Evolutionary conservation across 2,797 vertebrate species (phyloP).

Genomic region (Girardinus metallicus): DNA sequence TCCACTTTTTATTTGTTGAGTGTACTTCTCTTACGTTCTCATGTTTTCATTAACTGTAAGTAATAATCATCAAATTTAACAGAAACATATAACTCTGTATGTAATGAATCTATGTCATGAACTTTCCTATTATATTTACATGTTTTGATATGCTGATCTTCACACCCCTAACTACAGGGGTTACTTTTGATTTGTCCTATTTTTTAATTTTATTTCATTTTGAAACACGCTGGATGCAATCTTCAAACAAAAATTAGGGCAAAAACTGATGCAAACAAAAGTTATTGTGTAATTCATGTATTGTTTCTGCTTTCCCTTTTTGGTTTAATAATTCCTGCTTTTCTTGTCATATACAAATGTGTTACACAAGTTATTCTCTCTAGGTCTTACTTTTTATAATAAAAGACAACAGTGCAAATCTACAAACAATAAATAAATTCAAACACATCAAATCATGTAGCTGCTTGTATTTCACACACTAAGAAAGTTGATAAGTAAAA

Average conservation of each 20-base stretch:
- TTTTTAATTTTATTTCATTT: conserved; percentile 66
- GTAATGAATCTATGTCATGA: neutral
- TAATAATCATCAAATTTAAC: neutral
- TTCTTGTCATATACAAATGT: neutral
- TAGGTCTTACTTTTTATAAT: neutral
- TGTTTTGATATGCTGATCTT: conserved; percentile 29
- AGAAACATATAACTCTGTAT: neutral
- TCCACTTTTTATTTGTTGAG: neutral
- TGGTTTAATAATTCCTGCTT: neutral
- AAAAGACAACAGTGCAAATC: conserved; percentile 67
- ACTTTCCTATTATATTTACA: neutral
- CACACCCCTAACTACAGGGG: conserved; percentile 72
- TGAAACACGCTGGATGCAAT: conserved; percentile 77
- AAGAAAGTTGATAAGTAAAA: conserved; percentile 43
- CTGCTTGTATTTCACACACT: conserved; percentile 43
- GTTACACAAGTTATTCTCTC: neutral
- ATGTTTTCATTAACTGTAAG: neutral
- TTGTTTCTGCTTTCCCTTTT: conserved; percentile 15
- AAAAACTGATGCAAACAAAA: conserved; percentile 54
- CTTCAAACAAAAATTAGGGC: conserved; percentile 57
- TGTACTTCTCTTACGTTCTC: neutral
- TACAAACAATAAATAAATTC: conserved; percentile 72
- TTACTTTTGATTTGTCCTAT: conserved; percentile 62
- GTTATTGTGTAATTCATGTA: conserved; percentile 24
- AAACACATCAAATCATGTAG: conserved; percentile 45